Conservation (phyloP, 64 coral and sea anemone genomes). For the Dendrophyllia cribrosa region DNA sequence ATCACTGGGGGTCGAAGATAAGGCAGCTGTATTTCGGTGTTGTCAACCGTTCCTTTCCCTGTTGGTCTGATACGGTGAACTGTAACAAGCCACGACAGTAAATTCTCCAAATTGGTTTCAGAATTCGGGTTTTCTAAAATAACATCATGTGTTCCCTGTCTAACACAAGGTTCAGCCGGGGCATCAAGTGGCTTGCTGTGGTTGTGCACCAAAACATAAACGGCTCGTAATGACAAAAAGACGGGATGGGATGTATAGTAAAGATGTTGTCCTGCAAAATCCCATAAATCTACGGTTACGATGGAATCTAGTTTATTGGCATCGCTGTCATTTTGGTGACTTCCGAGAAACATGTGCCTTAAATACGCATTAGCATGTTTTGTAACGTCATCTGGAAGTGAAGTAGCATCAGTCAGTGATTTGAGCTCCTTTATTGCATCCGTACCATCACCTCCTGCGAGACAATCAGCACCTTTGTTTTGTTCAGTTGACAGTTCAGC, state of each 20-base stretch:
- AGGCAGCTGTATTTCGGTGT: neutral
- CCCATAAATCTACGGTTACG: constrained; percentile 37
- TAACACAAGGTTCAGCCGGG: constrained; percentile 30
- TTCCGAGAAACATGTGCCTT: neutral
- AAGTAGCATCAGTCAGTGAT: neutral
- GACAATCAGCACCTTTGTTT: neutral
- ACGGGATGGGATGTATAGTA: constrained; percentile 47
- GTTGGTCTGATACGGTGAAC: neutral
- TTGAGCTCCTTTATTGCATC: too few relatives aligned
- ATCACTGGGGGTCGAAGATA: constrained; percentile 31
- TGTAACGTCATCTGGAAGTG: neutral
- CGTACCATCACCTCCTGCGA: neutral
- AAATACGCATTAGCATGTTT: neutral
- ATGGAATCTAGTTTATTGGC: neutral
- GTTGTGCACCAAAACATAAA: constrained; percentile 53
- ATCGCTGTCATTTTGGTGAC: neutral
- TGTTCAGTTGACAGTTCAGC: neutral
- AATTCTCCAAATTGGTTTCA: constrained; percentile 51
- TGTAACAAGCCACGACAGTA: constrained; percentile 47
- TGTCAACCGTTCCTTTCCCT: neutral
- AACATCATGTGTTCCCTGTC: constrained; percentile 12
- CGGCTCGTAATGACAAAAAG: constrained; percentile 16
- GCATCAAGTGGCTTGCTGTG: constrained; percentile 32
- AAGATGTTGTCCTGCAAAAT: constrained; percentile 39
- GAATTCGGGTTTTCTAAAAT: constrained; percentile 13